Conservation (phyloP, 2,888 invertebrate species). For the Xanthia togata region DNA sequence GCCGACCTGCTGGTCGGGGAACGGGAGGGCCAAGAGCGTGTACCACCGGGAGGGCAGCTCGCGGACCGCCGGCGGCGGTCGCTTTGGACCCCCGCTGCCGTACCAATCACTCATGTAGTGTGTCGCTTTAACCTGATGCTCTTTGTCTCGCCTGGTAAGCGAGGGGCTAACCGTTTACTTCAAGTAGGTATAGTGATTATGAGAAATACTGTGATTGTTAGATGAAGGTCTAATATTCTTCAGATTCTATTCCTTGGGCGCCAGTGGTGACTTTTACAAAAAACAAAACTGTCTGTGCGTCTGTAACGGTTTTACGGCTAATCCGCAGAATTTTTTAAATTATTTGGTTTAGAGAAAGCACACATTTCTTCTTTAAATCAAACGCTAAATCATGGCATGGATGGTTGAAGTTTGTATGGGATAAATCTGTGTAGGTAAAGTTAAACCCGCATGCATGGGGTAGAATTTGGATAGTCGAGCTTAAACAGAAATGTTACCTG, state of each 20-base stretch:
- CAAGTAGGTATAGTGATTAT: neutral
- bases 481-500: too few relatives aligned
- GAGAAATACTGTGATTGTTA: constrained; percentile 2
- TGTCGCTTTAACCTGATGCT: constrained; percentile 48
- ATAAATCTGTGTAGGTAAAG: neutral
- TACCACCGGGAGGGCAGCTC: constrained; percentile 96
- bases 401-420: too few relatives aligned
- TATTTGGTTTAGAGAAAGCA: neutral
- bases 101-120: constrained; percentile 61
- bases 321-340: neutral
- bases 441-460: neutral
- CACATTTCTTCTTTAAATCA: neutral
- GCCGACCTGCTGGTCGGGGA: constrained; percentile 98
- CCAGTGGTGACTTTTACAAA: neutral
- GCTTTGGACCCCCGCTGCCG: constrained; percentile 80
- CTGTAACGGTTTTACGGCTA: neutral
- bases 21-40: constrained; percentile 97
- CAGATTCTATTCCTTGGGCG: neutral
- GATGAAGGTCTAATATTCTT: neutral
- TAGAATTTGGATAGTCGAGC: neutral
- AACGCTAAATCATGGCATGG: neutral
- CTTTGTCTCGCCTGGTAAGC: constrained; percentile 47
- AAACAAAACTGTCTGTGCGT: neutral
- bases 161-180: constrained; percentile 39
- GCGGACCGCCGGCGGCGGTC: constrained; percentile 82